Base-by-base conservation (phyloP, 1,140 invertebrate species). In the Mylabris phalerata region DNA sequence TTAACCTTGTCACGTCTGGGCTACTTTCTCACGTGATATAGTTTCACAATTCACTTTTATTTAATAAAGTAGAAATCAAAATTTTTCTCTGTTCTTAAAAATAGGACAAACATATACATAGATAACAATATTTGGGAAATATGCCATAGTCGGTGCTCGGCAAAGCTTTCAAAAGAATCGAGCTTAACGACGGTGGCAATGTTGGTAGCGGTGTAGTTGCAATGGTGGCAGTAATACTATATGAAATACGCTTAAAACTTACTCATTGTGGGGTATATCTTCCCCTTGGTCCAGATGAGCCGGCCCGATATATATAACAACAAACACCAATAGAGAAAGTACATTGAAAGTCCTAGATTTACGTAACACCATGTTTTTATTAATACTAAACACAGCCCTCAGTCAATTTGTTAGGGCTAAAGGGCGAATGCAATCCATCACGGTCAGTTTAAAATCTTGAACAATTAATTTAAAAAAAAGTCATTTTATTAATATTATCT, bases 201-300 rank as follows among this genome's bases (percentile, higher is more conserved):
- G 32, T 5, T 32, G 7, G 32, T 19, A 19, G 19, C 25, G 9
- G 50, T 26, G 46, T 47, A 5, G 43, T 13, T 10, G 27, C 2
- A 39, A 24, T 42, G 27, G 32, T 32, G 32, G 32, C 32, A 7
- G 32, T 32, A 32, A 32, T 32, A 32, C 32, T 32, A 32, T 32
- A 32, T 32, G 32, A 32, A 32, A 32, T 32, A 32, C 32, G 32
- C 0, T 32, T 32, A 26, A 41, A 46, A 79, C 87, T 88, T 80
- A 89, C 88, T 89, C 87, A 75, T 87, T 87, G 73, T 89, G 87
- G 44, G 87, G 88, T 69, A 90, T 90, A 71, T 89, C 87, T 79
- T 90, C 87, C 67, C 89, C 86, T 72, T 89, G 87, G 75, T 89
- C 84, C 25, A 70, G 58, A 59, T 69, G 70, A n/a, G 61, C 64